These are phyloP conservation scores for Chloropsis hardwickii DNA, from an alignment of 2,113 vertebrate genomes.

Conservation along the genomic window DNA sequence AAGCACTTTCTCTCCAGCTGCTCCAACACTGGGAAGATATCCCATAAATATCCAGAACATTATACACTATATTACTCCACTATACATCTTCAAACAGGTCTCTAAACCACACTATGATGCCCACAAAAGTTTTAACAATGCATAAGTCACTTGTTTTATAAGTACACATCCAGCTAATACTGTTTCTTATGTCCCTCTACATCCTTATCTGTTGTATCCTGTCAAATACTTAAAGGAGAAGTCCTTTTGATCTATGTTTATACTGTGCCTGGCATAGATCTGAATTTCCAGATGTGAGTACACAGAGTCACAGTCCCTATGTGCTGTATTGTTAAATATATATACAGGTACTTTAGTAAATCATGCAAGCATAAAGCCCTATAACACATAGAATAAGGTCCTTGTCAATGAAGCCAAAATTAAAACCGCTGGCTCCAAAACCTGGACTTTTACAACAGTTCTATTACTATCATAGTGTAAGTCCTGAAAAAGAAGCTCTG, in stretches of 20 bases:
- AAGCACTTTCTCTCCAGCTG: neutral
- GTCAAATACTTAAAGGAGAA: neutral
- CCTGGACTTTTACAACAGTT: neutral
- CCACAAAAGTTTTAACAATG: neutral
- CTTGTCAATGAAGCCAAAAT: neutral
- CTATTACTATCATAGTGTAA: neutral
- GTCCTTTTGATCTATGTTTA: neutral
- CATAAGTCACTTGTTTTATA: neutral
- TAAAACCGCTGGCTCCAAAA: neutral
- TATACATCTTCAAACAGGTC: neutral
- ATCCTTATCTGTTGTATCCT: neutral
- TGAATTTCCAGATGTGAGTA: neutral
- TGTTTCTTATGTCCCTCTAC: neutral
- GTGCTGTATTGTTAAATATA: neutral
- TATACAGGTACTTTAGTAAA: neutral
- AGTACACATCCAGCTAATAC: neutral
- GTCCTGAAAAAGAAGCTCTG: neutral
- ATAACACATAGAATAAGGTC: rapidly evolving
- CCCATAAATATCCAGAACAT: neutral
- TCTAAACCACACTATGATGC: neutral
- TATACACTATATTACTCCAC: neutral
- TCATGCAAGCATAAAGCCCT: neutral
- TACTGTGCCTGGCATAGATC: neutral
- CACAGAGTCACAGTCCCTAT: neutral
- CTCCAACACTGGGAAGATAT: neutral